Base-by-base conservation (phyloP, 2,113 vertebrate species). In the Grammomys surdaster region DNA sequence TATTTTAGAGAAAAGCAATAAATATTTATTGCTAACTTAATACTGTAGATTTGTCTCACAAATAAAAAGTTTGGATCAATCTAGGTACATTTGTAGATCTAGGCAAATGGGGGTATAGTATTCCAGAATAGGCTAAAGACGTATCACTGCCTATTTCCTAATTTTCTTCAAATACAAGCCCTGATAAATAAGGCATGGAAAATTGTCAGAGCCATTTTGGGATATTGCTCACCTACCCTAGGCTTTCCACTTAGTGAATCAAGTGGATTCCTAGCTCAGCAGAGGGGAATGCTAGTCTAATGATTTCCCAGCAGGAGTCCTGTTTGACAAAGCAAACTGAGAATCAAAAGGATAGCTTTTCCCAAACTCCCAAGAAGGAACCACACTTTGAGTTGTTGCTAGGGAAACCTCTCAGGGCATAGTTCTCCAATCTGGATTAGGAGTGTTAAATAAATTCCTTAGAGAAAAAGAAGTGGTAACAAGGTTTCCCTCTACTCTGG, bases 301-400 rank as follows among this genome's bases (percentile, higher is more conserved):
- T 51, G 94, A 96, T 76, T 78, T 89, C 51, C 73, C 73, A n/a
- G 58, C 33, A 17, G 90, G 90, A 95, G 54, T 81, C 90, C 56
- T 86, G 17, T 73, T 80, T 91, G 88, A 54, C 58, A 85, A 94
- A 54, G 63, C 92, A 94, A 93, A 95, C 48, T 48, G 54, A 95
- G 78, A 31, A 89, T 88, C 85, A 43, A 76, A 97, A 65, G 73
- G n/a, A 58, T 81, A 70, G 19, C 46, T 93, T 95, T 95, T 87
- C 69, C 94, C 75, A 60, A 51, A 89, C 69, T 60, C 69, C 58
- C 46, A 75, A 88, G 91, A 95, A 94, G 92, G 31, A 58, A n/a
- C 40, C 75, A 36, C 8, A 20, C 78, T 54, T 87, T 92, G 73
- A 85, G 86, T 48, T 70, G 67, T 70, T 89, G 75, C 69, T 95